Percentiles rank a stretch among this genome's conserved stretches.
Conservation (phyloP, 2,113 vertebrate species). For the Sapajus apella region DNA sequence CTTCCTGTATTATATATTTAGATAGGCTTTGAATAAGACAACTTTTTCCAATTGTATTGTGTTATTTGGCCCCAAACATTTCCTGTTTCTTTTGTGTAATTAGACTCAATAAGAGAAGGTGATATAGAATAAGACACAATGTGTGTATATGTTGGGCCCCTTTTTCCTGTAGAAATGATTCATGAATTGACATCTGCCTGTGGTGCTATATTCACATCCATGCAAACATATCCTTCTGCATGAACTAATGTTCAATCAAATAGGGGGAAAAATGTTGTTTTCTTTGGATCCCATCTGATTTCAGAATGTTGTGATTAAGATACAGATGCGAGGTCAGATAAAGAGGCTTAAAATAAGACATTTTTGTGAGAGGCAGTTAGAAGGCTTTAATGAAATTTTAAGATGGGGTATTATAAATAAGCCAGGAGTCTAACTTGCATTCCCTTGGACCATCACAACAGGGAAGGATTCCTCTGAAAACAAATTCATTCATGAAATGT, state of each 20-base stretch:
- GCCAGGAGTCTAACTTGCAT: neutral
- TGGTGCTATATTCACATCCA: neutral
- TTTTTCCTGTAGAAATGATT: slow-evolving; percentile 5
- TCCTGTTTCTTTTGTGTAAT: slow-evolving; percentile 20
- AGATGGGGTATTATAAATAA: neutral
- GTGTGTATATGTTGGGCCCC: neutral
- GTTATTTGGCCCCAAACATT: neutral
- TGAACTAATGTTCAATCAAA: neutral
- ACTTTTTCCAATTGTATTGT: neutral
- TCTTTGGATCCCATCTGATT: neutral
- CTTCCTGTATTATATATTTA: slow-evolving; percentile 23
- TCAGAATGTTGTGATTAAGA: neutral
- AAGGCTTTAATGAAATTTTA: slow-evolving; percentile 6
- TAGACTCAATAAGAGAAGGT: neutral
- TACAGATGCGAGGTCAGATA: neutral
- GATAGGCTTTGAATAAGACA: neutral
- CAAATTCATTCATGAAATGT: neutral
- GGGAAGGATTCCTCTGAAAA: neutral
- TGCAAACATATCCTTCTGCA: neutral
- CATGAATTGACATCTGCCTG: neutral
- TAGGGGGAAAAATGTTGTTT: neutral
- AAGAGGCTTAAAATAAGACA: neutral
- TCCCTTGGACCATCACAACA: neutral
- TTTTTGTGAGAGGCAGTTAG: neutral
- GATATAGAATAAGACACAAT: neutral